Conservation (phyloP, 2,888 invertebrate species). For the Corythucha ciliata region DNA sequence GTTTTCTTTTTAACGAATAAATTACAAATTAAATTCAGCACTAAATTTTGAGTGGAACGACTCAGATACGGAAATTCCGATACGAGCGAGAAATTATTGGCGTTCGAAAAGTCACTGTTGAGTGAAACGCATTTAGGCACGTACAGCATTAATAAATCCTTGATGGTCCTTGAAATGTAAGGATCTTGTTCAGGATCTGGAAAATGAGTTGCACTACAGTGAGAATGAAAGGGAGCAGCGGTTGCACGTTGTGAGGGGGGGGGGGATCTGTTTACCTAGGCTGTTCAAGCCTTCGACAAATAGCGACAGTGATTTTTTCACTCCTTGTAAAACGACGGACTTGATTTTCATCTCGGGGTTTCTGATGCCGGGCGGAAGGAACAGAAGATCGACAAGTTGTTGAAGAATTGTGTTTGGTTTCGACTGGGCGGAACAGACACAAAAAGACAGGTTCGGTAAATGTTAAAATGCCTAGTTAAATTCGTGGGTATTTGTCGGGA, state of each 20-base stretch:
- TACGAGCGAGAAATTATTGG: conserved; percentile 20
- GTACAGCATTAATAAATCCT: conserved; percentile 33
- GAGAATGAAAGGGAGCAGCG: background rate
- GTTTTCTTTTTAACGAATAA: conserved; percentile 34
- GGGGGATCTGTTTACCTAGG: conserved; percentile 41
- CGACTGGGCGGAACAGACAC: conserved; percentile 32
- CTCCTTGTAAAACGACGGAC: conserved; percentile 42
- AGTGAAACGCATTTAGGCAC: conserved; percentile 35
- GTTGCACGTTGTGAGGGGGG: background rate
- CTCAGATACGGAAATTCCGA: conserved; percentile 19
- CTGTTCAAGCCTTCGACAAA: conserved; percentile 47
- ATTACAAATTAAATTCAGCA: conserved; percentile 32
- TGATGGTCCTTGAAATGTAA: conserved; percentile 31
- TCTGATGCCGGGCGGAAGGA: conserved; percentile 46
- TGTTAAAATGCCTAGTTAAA: no score
- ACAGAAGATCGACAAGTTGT: conserved; percentile 44
- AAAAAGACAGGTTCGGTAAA: no score
- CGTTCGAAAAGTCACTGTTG: conserved; percentile 20
- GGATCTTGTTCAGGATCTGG: conserved; percentile 32
- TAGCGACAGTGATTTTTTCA: conserved; percentile 47
- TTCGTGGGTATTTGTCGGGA: no score
- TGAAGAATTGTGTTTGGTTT: conserved; percentile 45
- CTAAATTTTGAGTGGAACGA: conserved; percentile 27
- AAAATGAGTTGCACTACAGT: conserved; percentile 14
- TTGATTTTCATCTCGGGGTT: conserved; percentile 43